Conservation (phyloP, 1,140 invertebrate genomes). For the Piezodorus guildinii region DNA sequence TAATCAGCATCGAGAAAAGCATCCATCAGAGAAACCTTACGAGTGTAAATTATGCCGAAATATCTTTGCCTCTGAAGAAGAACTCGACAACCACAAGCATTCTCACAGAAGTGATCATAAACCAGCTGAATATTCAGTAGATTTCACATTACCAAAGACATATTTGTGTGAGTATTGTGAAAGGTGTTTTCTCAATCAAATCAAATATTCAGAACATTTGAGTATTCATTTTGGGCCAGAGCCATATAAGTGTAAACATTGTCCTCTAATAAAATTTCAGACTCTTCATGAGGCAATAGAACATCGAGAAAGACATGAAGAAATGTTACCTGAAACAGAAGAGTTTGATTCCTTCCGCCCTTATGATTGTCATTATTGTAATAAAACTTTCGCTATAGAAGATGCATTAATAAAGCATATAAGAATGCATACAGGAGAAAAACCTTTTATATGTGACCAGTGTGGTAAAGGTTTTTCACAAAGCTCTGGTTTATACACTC, state of each 20-base stretch:
- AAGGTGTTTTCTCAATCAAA: conserved; percentile 24
- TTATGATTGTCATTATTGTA: conserved; percentile 28
- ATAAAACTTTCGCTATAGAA: conserved; percentile 26
- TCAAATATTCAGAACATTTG: conserved; percentile 26
- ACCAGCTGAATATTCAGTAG: conserved; percentile 19
- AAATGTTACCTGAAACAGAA: conserved; percentile 12
- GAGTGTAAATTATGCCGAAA: conserved; percentile 25
- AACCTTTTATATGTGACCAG: conserved; percentile 38
- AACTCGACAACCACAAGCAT: conserved; percentile 21
- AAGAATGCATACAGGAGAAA: conserved; percentile 53
- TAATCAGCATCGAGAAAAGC: conserved; percentile 18
- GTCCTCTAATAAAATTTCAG: conserved; percentile 21
- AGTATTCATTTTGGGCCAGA: conserved; percentile 25
- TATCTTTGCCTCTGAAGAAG: conserved; percentile 13
- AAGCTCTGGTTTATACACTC: conserved; percentile 27
- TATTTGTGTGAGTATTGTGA: conserved; percentile 28
- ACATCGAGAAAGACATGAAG: conserved; percentile 13
- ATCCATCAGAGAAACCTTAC: conserved; percentile 20
- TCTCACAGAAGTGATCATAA: conserved; percentile 12
- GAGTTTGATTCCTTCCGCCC: conserved; percentile 21
- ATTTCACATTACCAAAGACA: conserved; percentile 17
- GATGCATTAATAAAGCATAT: conserved; percentile 39
- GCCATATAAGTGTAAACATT: conserved; percentile 25
- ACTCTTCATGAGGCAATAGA: conserved; percentile 17
- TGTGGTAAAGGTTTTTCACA: conserved; percentile 28